These are phyloP conservation scores for Morelia viridis DNA, from an alignment of 2,797 vertebrate genomes.

Conservation along the genomic window DNA sequence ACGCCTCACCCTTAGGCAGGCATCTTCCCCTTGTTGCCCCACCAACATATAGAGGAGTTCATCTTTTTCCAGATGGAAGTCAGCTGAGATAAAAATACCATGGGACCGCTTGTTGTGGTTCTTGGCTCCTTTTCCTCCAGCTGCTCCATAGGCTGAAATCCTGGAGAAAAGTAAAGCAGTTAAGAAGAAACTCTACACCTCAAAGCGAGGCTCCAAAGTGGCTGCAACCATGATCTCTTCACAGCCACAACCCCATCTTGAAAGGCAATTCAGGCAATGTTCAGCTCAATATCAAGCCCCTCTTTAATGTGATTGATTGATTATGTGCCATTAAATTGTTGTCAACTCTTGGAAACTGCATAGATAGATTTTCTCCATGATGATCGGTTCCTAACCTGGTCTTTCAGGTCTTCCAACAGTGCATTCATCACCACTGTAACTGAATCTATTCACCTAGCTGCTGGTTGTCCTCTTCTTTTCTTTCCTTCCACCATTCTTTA, in stretches of 20 bases:
- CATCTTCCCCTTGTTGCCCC: slow-evolving; percentile 90
- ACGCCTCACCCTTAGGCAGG: slow-evolving; percentile 83
- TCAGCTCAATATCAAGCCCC: background rate
- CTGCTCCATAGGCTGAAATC: slow-evolving; percentile 90
- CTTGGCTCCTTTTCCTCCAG: slow-evolving; percentile 89
- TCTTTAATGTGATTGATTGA: background rate
- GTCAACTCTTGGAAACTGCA: background rate
- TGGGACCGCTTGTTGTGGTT: slow-evolving; percentile 87
- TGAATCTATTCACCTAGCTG: background rate
- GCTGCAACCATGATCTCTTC: background rate
- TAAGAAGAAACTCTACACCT: slow-evolving; percentile 22
- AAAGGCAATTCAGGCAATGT: background rate
- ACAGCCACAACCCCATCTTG: background rate
- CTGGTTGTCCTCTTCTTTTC: background rate
- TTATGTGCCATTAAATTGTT: background rate
- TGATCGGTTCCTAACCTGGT: background rate
- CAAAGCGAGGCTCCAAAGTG: background rate
- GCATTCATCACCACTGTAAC: background rate
- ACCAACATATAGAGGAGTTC: slow-evolving; percentile 86
- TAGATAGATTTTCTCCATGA: background rate
- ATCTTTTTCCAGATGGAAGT: slow-evolving; percentile 84
- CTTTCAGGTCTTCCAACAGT: background rate
- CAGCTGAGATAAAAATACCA: slow-evolving; percentile 86
- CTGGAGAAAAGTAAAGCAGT: slow-evolving; percentile 67
- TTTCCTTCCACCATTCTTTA: background rate